These are phyloP conservation scores for Percopsis omiscomaycus DNA, from an alignment of 2,797 vertebrate genomes.

Conservation along the genomic window DNA sequence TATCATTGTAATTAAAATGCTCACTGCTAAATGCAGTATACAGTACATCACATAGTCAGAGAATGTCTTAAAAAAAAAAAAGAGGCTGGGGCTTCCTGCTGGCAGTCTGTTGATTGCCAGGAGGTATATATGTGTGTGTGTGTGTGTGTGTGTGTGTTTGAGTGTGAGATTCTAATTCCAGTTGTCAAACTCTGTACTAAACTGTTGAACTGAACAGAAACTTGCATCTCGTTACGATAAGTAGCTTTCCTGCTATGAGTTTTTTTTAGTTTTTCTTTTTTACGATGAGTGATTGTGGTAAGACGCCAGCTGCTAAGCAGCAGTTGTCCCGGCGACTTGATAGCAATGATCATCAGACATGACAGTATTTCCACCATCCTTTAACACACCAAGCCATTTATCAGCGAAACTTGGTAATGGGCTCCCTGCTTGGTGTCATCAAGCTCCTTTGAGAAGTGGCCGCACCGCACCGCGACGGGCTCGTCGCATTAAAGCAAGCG, in stretches of 20 bases:
- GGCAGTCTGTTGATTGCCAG: too few relatives aligned
- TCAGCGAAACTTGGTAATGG: conserved; percentile 48
- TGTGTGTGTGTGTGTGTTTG: too few relatives aligned
- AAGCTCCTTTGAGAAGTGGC: conserved; percentile 62
- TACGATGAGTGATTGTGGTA: conserved; percentile 29
- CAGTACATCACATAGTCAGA: too few relatives aligned
- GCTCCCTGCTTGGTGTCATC: conserved; percentile 56
- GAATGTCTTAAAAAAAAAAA: too few relatives aligned
- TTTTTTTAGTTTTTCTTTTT: background rate
- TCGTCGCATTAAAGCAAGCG: conserved; percentile 54
- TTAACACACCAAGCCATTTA: conserved; percentile 37
- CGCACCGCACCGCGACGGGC: conserved; percentile 52
- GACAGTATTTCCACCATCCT: conserved; percentile 17
- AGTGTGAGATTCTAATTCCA: too few relatives aligned
- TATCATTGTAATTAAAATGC: too few relatives aligned
- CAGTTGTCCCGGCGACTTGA: conserved; percentile 37
- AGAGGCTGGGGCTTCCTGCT: too few relatives aligned
- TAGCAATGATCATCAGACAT: conserved; percentile 37
- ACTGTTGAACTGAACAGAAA: background rate
- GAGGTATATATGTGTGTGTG: too few relatives aligned
- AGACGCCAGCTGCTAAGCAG: conserved; percentile 44
- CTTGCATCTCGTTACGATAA: conserved; percentile 1
- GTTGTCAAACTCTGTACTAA: background rate
- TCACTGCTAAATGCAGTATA: too few relatives aligned
- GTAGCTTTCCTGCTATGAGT: conserved; percentile 1